These are phyloP conservation scores for Erpobdella octoculata DNA, from an alignment of 2,888 invertebrate species.

Conservation along the genomic window DNA sequence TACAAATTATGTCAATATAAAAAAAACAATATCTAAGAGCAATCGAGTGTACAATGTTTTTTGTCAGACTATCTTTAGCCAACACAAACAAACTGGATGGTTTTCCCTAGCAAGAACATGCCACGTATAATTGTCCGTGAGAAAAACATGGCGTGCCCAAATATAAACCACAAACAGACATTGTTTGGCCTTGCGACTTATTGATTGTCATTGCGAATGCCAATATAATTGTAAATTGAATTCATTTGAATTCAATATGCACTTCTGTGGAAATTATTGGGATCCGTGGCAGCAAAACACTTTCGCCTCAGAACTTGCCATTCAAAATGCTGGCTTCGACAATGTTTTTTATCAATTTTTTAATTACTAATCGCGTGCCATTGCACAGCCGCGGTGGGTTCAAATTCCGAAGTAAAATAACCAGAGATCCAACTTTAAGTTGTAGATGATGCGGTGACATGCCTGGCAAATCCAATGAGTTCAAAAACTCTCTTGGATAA, in stretches of 20 bases:
- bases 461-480: conserved; percentile 37
- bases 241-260: background rate
- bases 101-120: conserved; percentile 26
- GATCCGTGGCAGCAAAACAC: conserved; percentile 38
- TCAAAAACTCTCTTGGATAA: conserved; percentile 37
- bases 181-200: background rate
- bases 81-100: too few species aligned
- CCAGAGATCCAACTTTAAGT: conserved; percentile 39
- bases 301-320: conserved; percentile 34
- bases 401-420: conserved; percentile 40
- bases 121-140: conserved; percentile 27
- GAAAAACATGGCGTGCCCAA: conserved; percentile 15
- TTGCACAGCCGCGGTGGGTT: conserved; percentile 40
- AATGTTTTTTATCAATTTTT: conserved; percentile 34
- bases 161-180: background rate
- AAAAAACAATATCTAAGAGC: too few species aligned
- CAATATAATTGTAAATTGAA: background rate
- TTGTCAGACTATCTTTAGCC: too few species aligned
- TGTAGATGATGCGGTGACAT: conserved; percentile 38
- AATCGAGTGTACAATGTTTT: too few species aligned
- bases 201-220: background rate
- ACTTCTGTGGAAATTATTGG: conserved; percentile 34
- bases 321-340: conserved; percentile 36
- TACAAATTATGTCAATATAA: too few species aligned
- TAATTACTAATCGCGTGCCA: conserved; percentile 38